A percentile compares a stretch with the other conserved stretches of the same genome.
These are phyloP conservation scores for Eubasilissa splendida DNA, from an alignment of 2,888 invertebrate genomes.

Conservation along the genomic window DNA sequence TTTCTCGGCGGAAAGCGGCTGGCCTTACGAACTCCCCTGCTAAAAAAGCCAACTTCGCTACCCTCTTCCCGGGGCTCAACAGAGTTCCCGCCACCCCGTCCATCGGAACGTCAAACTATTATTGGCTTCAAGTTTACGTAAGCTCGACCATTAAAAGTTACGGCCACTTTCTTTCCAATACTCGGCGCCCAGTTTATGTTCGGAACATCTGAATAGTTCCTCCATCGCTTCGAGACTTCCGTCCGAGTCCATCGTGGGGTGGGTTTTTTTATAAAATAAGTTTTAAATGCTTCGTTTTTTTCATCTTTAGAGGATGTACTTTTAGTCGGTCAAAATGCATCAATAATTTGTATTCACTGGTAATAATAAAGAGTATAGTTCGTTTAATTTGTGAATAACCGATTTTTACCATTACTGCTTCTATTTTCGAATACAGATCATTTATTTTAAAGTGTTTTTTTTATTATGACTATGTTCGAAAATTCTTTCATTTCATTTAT, in stretches of 20 bases:
- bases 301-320: not conserved
- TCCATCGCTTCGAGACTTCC: not conserved
- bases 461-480: no score
- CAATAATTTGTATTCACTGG: not conserved
- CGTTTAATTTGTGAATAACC: no score
- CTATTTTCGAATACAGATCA: no score
- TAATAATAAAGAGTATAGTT: not conserved
- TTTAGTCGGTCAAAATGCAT: not conserved
- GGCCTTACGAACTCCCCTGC: not conserved
- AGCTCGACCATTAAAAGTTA: constrained; percentile 52
- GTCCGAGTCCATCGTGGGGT: not conserved
- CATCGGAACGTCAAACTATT: constrained; percentile 47
- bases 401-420: no score
- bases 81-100: not conserved
- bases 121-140: constrained; percentile 50
- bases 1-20: constrained; percentile 6
- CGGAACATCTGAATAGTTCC: not conserved
- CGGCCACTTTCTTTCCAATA: constrained; percentile 35
- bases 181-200: not conserved
- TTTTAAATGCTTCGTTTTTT: not conserved
- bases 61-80: constrained; percentile 11
- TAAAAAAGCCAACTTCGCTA: not conserved
- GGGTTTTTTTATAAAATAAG: not conserved
- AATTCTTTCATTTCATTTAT: no score
- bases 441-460: no score